Conservation (phyloP, 2,113 vertebrate genomes). For the Oceanodroma tethys region DNA sequence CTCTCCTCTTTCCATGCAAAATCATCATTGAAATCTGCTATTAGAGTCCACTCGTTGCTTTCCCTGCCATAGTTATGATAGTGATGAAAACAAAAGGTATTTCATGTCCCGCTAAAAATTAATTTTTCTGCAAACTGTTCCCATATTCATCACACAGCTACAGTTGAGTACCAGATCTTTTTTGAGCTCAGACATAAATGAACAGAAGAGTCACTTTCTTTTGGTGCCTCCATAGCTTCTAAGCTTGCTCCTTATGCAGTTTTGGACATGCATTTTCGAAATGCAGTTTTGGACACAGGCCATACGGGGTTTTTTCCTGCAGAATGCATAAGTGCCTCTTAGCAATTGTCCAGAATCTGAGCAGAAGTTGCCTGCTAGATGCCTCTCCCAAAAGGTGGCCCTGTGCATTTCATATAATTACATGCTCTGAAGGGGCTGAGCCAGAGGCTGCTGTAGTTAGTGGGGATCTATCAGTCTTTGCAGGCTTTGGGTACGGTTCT, state of each 20-base stretch:
- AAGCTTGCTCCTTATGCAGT: constrained; percentile 49
- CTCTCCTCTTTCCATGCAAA: constrained; percentile 54
- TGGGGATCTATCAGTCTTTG: neutral
- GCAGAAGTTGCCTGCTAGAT: neutral
- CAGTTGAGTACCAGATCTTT: neutral
- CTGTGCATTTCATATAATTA: neutral
- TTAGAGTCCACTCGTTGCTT: constrained; percentile 63
- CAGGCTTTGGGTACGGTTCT: neutral
- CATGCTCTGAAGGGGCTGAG: neutral
- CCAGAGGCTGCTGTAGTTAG: neutral
- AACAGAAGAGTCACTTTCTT: neutral
- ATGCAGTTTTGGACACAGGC: constrained; percentile 66
- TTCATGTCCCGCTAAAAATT: neutral
- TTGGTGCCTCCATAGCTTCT: constrained; percentile 49
- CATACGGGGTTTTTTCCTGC: neutral
- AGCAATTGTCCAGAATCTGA: neutral
- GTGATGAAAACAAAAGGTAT: constrained; percentile 34
- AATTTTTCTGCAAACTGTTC: neutral
- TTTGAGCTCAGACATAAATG: neutral
- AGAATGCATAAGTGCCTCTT: neutral
- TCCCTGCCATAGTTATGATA: neutral
- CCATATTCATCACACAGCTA: neutral
- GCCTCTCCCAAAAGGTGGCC: neutral
- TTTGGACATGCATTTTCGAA: constrained; percentile 52
- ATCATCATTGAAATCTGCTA: constrained; percentile 60